phyloP scores from a whole-genome alignment of 2,797 vertebrate genomes.

The Manis crassicaudata region DNA sequence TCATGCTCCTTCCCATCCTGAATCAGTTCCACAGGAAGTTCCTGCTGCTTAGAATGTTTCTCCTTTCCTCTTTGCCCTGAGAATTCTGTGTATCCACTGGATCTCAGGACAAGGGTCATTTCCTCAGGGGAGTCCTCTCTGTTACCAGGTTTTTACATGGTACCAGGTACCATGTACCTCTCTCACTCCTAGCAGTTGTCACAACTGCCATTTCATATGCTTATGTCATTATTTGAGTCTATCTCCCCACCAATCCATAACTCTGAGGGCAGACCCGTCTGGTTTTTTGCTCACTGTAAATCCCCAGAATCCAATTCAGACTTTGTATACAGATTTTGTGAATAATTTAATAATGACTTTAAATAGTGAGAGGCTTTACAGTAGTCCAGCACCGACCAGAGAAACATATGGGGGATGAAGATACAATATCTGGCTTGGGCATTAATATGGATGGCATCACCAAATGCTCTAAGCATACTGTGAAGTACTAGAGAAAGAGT shows the following conservation, averaged over 20 bases:
- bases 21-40: not conserved
- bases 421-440: not conserved
- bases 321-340: not conserved
- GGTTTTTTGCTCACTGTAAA: not conserved
- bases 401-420: not conserved
- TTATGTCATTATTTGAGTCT: not conserved
- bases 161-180: not conserved
- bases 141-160: not conserved
- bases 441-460: not conserved
- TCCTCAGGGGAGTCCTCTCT: not conserved
- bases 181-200: not conserved
- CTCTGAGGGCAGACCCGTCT: not conserved
- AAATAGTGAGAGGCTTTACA: constrained; percentile 28
- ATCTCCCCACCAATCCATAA: not conserved
- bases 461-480: not conserved
- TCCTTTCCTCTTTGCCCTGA: not conserved
- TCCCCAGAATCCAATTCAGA: not conserved
- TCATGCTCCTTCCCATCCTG: not conserved
- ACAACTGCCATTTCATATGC: not conserved
- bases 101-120: not conserved
- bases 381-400: not conserved
- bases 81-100: not conserved
- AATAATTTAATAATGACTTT: constrained; percentile 35
- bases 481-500: not conserved
- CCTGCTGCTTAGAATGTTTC: not conserved